Evolutionary conservation across 2,113 vertebrate species (phyloP).

Genomic region (Scophthalmus maximus): DNA sequence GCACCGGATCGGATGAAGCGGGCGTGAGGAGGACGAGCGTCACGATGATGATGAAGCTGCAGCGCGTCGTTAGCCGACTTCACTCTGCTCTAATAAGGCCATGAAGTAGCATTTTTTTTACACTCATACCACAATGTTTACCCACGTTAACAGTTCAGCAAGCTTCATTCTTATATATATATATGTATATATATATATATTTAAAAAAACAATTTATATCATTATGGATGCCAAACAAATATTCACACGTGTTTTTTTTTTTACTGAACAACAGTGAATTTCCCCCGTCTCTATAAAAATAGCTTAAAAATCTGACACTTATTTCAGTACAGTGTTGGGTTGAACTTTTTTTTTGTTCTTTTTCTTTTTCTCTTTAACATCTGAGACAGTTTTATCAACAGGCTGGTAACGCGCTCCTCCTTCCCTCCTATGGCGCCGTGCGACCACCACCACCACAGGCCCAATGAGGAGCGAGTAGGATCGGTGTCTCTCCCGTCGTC

Average conservation of each 20-base stretch:
- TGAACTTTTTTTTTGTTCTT: constrained; percentile 38
- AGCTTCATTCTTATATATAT: constrained; percentile 68
- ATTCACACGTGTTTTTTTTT: constrained; percentile 68
- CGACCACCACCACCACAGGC: no score
- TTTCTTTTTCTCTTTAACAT: constrained; percentile 58
- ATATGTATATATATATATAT: constrained; percentile 48
- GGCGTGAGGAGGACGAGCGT: no score
- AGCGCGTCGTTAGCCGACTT: constrained; percentile 44
- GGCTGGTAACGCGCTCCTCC: constrained; percentile 71
- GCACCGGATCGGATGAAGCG: no score
- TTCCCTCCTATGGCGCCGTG: constrained; percentile 75
- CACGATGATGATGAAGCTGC: no score
- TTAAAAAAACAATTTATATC: constrained; percentile 73
- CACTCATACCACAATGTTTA: constrained; percentile 62
- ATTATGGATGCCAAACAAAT: constrained; percentile 76
- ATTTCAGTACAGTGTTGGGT: constrained; percentile 78
- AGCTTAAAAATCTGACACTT: constrained; percentile 83
- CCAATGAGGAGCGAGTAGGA: no score
- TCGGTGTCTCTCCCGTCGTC: no score
- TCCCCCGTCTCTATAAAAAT: constrained; percentile 84
- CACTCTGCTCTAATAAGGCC: constrained; percentile 66
- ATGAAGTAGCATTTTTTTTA: constrained; percentile 64
- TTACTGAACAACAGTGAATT: constrained; percentile 76
- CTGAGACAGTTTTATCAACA: constrained; percentile 69
- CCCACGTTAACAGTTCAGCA: constrained; percentile 67